A percentile compares a stretch with the other conserved stretches of the same genome.
phyloP scores from a whole-genome alignment of 2,113 vertebrate species.

The Trogon melanurus region DNA sequence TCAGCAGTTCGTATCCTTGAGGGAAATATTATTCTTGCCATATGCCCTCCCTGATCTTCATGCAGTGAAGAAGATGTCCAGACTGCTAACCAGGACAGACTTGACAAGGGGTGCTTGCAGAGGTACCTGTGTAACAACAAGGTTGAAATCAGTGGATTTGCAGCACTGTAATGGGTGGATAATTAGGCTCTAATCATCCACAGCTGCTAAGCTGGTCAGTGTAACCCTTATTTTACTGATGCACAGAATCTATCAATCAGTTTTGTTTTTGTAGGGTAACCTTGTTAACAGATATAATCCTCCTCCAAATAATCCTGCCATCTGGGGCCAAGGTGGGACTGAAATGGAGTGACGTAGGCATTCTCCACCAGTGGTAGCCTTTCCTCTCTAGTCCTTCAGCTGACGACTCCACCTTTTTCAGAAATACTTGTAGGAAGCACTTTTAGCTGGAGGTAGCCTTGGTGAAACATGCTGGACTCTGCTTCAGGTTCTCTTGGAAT shows the following conservation, averaged over 20 bases:
- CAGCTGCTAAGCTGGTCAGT: not conserved
- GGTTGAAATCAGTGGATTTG: not conserved
- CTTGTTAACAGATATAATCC: not conserved
- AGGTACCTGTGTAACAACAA: accelerated
- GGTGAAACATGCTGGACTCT: not conserved
- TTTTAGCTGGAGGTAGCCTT: not conserved
- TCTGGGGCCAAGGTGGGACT: not conserved
- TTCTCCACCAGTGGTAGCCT: not conserved
- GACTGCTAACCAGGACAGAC: not conserved
- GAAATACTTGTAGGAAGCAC: not conserved
- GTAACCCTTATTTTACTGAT: not conserved
- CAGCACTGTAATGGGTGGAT: not conserved
- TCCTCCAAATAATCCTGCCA: not conserved
- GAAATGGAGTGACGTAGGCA: not conserved
- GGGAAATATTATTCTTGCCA: not conserved
- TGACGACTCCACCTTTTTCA: not conserved
- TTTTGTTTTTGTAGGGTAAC: not conserved
- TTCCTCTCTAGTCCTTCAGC: not conserved
- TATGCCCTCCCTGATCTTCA: not conserved
- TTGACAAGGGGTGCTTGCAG: not conserved
- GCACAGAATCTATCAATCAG: not conserved
- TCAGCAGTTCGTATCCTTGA: not conserved
- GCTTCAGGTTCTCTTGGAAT: not conserved
- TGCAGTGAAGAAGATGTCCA: not conserved
- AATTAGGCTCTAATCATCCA: not conserved